A percentile compares a stretch with the other conserved stretches of the same genome.
These are phyloP conservation scores for Drosophila littoralis DNA, from an alignment of 1,140 invertebrate genomes.

Conservation along the genomic window DNA sequence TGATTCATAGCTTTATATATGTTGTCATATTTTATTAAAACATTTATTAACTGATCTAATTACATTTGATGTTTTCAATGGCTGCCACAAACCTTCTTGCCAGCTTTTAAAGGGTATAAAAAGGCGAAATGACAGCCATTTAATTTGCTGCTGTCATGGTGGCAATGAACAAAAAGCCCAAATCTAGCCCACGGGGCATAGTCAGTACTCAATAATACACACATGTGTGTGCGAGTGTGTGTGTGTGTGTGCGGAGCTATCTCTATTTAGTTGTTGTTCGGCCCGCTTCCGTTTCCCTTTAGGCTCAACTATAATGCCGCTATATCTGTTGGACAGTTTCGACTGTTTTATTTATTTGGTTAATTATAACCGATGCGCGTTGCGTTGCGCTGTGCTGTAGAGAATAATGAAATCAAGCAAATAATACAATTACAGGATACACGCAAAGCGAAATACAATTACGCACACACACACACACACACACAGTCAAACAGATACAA, in stretches of 20 bases:
- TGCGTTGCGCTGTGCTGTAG: conserved; percentile 25
- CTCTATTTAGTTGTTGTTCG: conserved; percentile 28
- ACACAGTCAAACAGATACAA: neutral
- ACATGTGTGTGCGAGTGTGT: conserved; percentile 32
- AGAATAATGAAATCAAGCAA: conserved; percentile 79
- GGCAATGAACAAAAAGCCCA: conserved; percentile 64
- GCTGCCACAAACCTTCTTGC: neutral
- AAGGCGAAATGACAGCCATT: conserved; percentile 67
- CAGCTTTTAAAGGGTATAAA: conserved; percentile 34
- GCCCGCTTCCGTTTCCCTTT: conserved; percentile 43
- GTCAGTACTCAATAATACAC: conserved; percentile 36
- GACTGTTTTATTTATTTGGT: conserved; percentile 79
- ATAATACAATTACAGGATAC: conserved; percentile 77
- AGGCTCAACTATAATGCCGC: conserved; percentile 37
- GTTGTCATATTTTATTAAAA: neutral
- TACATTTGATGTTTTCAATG: conserved; percentile 13
- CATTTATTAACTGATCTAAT: conserved; percentile 13
- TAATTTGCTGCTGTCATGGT: conserved; percentile 72
- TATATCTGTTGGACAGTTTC: conserved; percentile 52
- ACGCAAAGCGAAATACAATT: conserved; percentile 80
- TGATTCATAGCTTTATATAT: neutral
- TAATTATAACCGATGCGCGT: conserved; percentile 69
- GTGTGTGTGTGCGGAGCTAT: conserved; percentile 20
- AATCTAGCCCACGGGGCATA: conserved; percentile 61
- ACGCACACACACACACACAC: conserved; percentile 31